These are phyloP conservation scores for Sebastes reedi DNA, from an alignment of 2,797 vertebrate species.

Conservation along the genomic window DNA sequence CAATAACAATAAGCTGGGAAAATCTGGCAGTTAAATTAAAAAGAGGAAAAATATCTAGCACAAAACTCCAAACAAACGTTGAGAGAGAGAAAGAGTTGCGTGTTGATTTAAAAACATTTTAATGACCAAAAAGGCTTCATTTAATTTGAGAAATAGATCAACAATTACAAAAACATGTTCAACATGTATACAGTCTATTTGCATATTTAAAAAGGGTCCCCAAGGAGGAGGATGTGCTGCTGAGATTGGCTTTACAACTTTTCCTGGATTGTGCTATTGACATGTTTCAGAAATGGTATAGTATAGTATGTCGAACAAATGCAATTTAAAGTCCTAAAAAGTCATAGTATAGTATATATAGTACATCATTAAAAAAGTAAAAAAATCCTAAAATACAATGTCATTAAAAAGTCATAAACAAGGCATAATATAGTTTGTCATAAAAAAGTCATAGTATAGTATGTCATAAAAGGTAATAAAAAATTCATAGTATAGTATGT, in stretches of 20 bases:
- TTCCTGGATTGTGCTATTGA: background rate
- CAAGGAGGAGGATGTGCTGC: too few species aligned
- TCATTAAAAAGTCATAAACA: too few species aligned
- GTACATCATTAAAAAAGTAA: too few species aligned
- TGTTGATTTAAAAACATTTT: background rate
- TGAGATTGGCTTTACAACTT: background rate
- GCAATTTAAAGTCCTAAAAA: background rate
- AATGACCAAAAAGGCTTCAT: background rate
- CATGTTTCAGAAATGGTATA: background rate
- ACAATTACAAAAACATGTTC: background rate
- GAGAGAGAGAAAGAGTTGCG: background rate
- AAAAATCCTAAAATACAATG: background rate
- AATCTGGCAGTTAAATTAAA: constrained; percentile 15
- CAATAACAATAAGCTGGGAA: constrained; percentile 48
- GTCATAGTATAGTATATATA: too few species aligned
- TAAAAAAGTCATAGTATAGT: too few species aligned
- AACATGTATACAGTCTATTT: background rate
- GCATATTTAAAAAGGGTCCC: background rate
- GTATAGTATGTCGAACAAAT: too few species aligned
- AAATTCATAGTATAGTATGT: background rate
- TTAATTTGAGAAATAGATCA: background rate
- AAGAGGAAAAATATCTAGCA: background rate
- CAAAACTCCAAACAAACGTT: background rate
- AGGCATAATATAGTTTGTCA: too few species aligned
- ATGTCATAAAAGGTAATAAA: background rate